Percentiles rank a stretch among this genome's conserved stretches.
These are phyloP conservation scores for Diprion similis DNA, from an alignment of 1,140 invertebrate species.

Conservation along the genomic window DNA sequence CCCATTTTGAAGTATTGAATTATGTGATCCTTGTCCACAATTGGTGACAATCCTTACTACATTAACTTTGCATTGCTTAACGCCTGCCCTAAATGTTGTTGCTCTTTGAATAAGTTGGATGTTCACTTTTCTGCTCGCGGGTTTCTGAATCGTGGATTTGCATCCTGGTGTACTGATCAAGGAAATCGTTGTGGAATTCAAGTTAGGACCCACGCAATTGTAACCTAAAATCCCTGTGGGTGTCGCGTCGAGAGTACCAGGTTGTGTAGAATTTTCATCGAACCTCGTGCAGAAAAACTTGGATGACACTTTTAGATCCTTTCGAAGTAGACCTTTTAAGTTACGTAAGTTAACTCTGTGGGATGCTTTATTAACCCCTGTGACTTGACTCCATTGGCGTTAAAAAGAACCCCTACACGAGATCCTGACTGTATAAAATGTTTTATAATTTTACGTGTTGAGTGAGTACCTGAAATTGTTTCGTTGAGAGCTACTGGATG, in stretches of 20 bases:
- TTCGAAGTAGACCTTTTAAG: not conserved
- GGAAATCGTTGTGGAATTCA: not conserved
- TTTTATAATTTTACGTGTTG: not conserved
- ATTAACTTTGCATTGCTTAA: not conserved
- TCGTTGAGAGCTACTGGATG: not conserved
- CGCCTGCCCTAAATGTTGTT: not conserved
- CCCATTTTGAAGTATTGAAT: not conserved
- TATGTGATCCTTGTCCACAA: constrained; percentile 1
- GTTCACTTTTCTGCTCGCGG: too few relatives aligned
- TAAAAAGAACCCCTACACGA: not conserved
- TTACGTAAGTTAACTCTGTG: too few relatives aligned
- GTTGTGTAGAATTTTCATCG: too few relatives aligned
- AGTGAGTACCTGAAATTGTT: not conserved
- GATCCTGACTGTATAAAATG: not conserved
- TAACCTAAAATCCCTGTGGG: not conserved
- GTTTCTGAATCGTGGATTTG: too few relatives aligned
- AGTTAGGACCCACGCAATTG: not conserved
- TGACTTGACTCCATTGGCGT: not conserved
- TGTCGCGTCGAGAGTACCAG: too few relatives aligned
- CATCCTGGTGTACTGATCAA: not conserved
- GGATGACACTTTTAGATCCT: too few relatives aligned
- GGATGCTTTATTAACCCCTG: not conserved
- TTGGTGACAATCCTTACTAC: not conserved
- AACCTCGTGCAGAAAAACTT: too few relatives aligned
- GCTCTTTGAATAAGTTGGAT: not conserved